phyloP scores from a whole-genome alignment of 2,113 vertebrate species.

The Daubentonia madagascariensis region DNA sequence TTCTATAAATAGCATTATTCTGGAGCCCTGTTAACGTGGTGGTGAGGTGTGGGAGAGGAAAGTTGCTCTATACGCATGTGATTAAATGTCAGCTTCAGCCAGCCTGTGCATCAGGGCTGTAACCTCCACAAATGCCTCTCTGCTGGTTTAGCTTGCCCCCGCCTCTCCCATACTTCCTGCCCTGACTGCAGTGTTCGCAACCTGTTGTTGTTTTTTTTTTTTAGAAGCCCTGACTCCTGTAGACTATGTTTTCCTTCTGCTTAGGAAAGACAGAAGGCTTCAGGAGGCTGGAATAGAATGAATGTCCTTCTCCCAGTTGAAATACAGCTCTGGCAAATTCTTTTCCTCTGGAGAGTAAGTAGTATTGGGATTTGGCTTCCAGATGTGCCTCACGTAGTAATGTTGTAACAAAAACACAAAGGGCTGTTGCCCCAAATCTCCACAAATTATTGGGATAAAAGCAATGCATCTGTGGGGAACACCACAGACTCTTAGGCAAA shows the following conservation, averaged over 20 bases:
- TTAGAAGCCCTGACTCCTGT: neutral
- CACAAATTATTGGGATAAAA: neutral
- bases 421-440: neutral
- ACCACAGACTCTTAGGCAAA: neutral
- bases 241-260: neutral
- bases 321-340: neutral
- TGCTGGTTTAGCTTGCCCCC: neutral
- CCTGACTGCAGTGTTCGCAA: neutral
- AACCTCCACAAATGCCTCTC: neutral
- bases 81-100: too few relatives aligned
- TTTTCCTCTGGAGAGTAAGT: neutral
- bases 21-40: neutral
- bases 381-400: neutral
- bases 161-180: neutral
- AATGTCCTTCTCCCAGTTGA: too few relatives aligned
- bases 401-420: neutral
- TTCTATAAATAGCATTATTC: neutral
- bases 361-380: neutral
- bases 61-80: neutral
- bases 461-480: neutral
- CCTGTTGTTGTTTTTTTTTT: neutral
- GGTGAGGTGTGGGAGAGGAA: neutral
- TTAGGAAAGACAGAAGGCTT: neutral
- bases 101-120: neutral
- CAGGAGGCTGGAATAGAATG: neutral